These are phyloP conservation scores for Strix uralensis DNA, from an alignment of 2,113 vertebrate species.

Conservation along the genomic window DNA sequence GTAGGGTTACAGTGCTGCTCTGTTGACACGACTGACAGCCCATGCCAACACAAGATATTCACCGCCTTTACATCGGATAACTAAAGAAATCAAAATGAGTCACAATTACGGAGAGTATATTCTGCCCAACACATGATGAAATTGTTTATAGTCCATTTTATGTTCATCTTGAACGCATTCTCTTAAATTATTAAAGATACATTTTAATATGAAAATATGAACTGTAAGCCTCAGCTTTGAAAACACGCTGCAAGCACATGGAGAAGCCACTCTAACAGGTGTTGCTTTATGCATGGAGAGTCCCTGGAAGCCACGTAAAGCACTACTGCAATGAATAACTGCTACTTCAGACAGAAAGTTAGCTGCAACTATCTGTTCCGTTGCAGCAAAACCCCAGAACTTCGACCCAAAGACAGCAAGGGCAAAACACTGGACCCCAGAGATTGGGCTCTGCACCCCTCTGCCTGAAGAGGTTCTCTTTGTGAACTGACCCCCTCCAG, in stretches of 20 bases:
- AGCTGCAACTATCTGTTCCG: background rate
- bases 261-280: background rate
- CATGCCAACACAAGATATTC: conserved; percentile 61
- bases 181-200: background rate
- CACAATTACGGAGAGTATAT: background rate
- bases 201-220: background rate
- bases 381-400: rapidly evolving
- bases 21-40: conserved; percentile 58
- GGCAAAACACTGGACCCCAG: rapidly evolving
- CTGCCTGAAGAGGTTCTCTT: too few relatives aligned
- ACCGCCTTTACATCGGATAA: background rate
- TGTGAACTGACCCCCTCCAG: background rate
- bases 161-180: background rate
- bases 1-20: conserved; percentile 70
- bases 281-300: rapidly evolving
- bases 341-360: background rate
- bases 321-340: background rate
- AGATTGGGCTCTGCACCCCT: rapidly evolving
- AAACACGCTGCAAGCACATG: background rate
- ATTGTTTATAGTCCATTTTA: background rate
- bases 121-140: background rate
- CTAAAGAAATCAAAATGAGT: conserved; percentile 52
- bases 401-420: rapidly evolving
- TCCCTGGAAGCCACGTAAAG: background rate
- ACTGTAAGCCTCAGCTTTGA: background rate